Evolutionary conservation across 1,140 invertebrate species (phyloP).

Genomic region (Zaprionus taronus): DNA sequence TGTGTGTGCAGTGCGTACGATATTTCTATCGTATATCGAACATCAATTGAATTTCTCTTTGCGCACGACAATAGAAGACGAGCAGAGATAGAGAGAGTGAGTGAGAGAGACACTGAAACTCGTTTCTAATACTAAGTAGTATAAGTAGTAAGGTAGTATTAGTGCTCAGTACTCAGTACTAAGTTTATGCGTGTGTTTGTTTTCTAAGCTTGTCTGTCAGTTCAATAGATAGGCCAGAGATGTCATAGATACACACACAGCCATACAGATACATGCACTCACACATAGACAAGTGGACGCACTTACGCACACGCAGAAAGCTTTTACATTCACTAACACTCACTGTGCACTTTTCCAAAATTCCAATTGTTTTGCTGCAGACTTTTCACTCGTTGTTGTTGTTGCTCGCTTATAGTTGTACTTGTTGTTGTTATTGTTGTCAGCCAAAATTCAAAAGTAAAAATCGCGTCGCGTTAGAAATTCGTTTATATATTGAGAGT

Average conservation of each 20-base stretch:
- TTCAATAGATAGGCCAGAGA: conserved; percentile 65
- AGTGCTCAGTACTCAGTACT: not conserved
- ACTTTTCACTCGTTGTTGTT: conserved; percentile 41
- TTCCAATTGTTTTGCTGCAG: conserved; percentile 58
- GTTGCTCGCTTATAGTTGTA: conserved; percentile 4
- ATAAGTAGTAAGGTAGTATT: not conserved
- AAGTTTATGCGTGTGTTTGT: conserved; percentile 30
- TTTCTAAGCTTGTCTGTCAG: conserved; percentile 66
- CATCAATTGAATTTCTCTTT: conserved; percentile 77
- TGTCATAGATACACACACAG: conserved; percentile 51
- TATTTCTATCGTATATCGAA: conserved; percentile 44
- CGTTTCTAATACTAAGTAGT: conserved; percentile 46
- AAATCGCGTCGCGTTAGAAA: conserved; percentile 60
- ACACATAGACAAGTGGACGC: not conserved
- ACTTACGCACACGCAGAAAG: conserved; percentile 3
- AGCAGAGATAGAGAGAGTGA: not conserved
- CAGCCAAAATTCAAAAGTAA: conserved; percentile 43
- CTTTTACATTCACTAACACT: conserved; percentile 43
- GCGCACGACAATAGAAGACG: conserved; percentile 53
- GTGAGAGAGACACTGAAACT: conserved; percentile 51
- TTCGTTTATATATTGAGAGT: conserved; percentile 49
- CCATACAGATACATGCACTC: not conserved
- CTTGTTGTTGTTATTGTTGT: conserved; percentile 38
- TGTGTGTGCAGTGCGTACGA: conserved; percentile 42
- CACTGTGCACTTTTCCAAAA: conserved; percentile 81